Base-by-base conservation (phyloP, 2,888 invertebrate species). In the Calameuta pallipes region DNA sequence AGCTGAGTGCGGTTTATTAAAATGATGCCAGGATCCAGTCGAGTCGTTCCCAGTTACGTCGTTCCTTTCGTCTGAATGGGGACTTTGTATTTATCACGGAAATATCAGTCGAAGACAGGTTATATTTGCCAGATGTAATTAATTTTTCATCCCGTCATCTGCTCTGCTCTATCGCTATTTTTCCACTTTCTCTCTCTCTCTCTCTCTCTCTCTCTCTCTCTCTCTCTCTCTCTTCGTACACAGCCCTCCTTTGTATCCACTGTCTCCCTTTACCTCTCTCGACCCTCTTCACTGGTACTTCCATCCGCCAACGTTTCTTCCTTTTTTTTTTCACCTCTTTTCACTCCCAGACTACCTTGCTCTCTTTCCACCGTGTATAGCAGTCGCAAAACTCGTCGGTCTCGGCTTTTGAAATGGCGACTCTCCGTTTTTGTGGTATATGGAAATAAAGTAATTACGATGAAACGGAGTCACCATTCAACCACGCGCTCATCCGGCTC, bases 381-480 rank as follows among this genome's bases (percentile, higher is more conserved):
- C 56, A 36, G 35, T 74, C 70, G 76, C 78, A 74, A 80, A 77
- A 79, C 79, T 83, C 82, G 79, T 75, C 75, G 80, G 78, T 73
- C 74, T 69, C 74, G 74, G 74, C 75, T 79, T 81, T 82, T 77
- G 77, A 69, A 69, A 69, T 35, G 68, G 34, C 75, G 76, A 56
- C 56, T 56, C 56, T 9, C 56, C 56, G 56, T 56, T 56, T 56
- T 56, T 56, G 56, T 23, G 76, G 73, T 79, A 80, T 84, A 84
- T 81, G 83, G 81, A 85, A 84, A 84, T 83, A 83, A 84, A 84
- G 83, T 83, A 84, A 82, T 82, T 83, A 81, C 80, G 77, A 71
- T 78, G 77, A 82, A 80, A 84, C 81, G 78, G 76, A 79, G 75
- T 75, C 74, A 12, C 77, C 77, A 77, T 75, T 74, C 37, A 74